phyloP scores from a whole-genome alignment of 2,797 vertebrate species.

The Semotilus atromaculatus region DNA sequence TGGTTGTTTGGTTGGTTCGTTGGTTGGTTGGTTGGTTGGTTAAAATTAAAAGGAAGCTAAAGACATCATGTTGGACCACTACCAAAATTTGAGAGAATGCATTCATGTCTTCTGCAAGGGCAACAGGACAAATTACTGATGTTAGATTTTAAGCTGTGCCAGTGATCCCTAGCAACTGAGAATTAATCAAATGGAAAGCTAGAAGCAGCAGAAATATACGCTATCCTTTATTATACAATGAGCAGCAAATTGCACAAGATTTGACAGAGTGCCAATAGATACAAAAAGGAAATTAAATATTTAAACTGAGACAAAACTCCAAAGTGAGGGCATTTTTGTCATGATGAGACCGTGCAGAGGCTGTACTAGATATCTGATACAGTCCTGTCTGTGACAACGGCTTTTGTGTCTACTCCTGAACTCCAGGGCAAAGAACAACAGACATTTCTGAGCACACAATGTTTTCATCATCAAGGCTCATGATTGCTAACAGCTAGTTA shows the following conservation, averaged over 20 bases:
- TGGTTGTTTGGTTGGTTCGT: no score
- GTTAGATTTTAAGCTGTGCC: background rate
- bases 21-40: no score
- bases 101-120: background rate
- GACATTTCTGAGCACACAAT: conserved; percentile 3
- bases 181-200: background rate
- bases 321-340: conserved; percentile 19
- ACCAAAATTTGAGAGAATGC: background rate
- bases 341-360: background rate
- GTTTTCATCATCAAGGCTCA: conserved; percentile 17
- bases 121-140: background rate
- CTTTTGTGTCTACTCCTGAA: conserved; percentile 11
- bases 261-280: background rate
- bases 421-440: conserved; percentile 2
- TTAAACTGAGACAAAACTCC: conserved; percentile 24
- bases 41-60: background rate
- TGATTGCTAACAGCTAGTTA: background rate
- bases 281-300: conserved; percentile 26
- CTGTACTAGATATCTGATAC: conserved; percentile 17
- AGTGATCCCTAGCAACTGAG: background rate
- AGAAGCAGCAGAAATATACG: background rate
- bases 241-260: background rate
- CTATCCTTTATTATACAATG: background rate
- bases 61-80: background rate
- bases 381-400: background rate